Evolutionary conservation across 2,113 vertebrate genomes (phyloP).

Genomic region (Podarcis cretensis): DNA sequence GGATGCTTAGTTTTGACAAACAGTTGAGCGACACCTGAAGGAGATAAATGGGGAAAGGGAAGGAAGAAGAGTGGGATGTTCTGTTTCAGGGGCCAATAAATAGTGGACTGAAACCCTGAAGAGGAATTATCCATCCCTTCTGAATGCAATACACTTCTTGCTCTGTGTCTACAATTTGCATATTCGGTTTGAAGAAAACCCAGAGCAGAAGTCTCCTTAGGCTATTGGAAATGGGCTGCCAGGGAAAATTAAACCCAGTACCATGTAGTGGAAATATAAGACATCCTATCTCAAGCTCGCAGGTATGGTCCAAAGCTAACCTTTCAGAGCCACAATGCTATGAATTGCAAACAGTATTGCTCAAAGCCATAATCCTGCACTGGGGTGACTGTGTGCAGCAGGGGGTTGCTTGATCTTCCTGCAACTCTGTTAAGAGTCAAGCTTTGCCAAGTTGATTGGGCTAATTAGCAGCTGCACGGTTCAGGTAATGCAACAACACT

Average conservation of each 20-base stretch:
- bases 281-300: constrained; percentile 16
- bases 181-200: background rate
- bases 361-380: constrained; percentile 56
- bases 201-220: background rate
- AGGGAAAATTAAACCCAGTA: background rate
- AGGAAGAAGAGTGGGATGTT: too few relatives aligned
- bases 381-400: constrained; percentile 33
- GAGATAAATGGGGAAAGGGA: too few relatives aligned
- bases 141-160: background rate
- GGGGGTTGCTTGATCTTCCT: constrained; percentile 43
- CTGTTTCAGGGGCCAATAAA: too few relatives aligned
- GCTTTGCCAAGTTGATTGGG: constrained; percentile 61
- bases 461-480: constrained; percentile 64
- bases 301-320: constrained; percentile 49
- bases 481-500: constrained; percentile 47
- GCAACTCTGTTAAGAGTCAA: constrained; percentile 49
- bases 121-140: background rate
- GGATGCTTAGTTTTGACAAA: too few relatives aligned
- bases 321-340: background rate
- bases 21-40: too few relatives aligned
- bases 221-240: background rate
- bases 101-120: too few relatives aligned
- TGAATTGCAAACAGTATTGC: constrained; percentile 40
- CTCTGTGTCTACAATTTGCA: background rate
- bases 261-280: background rate